A percentile compares a stretch with the other conserved stretches of the same genome.
Evolutionary conservation across 1,140 invertebrate species (phyloP).

Genomic region (Brachionus calyciflorus): DNA sequence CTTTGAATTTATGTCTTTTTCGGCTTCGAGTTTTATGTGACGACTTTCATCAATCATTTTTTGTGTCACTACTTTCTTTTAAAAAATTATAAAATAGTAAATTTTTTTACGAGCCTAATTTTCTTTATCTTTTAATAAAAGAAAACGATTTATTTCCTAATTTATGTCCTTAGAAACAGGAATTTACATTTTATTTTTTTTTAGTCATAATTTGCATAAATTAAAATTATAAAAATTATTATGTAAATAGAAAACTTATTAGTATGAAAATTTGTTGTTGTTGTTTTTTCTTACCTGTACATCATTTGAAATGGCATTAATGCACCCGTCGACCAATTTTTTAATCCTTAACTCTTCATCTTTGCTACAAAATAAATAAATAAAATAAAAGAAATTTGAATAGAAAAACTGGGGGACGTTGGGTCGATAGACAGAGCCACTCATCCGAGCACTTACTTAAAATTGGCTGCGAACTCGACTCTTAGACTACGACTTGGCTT

Average conservation of each 20-base stretch:
- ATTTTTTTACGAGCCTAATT: too few species aligned
- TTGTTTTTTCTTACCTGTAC: conserved; percentile 44
- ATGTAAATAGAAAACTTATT: too few species aligned
- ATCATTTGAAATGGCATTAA: conserved; percentile 38
- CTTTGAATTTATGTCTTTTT: not conserved
- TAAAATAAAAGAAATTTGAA: not conserved
- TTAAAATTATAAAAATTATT: not conserved
- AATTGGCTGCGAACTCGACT: too few species aligned
- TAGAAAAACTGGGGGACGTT: not conserved
- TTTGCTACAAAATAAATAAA: not conserved
- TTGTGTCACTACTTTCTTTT: conserved; percentile 19
- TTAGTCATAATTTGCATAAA: not conserved
- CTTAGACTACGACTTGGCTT: too few species aligned
- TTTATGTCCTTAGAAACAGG: not conserved
- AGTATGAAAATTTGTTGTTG: too few species aligned
- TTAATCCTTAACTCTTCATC: conserved; percentile 1
- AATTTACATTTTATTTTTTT: conserved; percentile 7
- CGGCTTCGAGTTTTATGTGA: conserved; percentile 20
- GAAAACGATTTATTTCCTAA: too few species aligned
- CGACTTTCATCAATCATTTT: conserved; percentile 32
- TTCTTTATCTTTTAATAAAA: not conserved
- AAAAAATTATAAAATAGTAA: not conserved
- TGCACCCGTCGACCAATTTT: conserved; percentile 26
- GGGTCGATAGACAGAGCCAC: not conserved
- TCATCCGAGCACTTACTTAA: too few species aligned